Evolutionary conservation across 2,797 vertebrate species (phyloP).

Genomic region (Naso thynnoides): DNA sequence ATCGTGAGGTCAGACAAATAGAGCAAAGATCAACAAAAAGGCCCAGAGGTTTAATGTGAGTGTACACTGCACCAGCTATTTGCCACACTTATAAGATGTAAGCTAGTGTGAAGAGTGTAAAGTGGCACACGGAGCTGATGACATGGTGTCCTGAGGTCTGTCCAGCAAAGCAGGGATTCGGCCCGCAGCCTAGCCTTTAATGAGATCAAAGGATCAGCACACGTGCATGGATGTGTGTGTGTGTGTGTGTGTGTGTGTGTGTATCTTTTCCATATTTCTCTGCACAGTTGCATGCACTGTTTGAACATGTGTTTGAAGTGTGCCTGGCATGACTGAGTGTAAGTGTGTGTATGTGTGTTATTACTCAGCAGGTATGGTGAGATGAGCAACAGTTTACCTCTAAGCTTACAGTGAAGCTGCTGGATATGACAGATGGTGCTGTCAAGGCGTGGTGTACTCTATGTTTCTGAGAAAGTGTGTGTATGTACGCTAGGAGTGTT

Average conservation of each 20-base stretch:
- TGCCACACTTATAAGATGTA: constrained; percentile 34
- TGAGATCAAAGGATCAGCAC: constrained; percentile 78
- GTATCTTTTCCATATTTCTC: constrained; percentile 24
- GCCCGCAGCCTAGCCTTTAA: constrained; percentile 62
- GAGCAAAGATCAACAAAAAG: neutral
- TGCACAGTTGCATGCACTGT: constrained; percentile 6
- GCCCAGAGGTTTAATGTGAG: constrained; percentile 4
- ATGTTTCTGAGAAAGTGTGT: neutral
- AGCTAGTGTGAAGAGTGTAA: constrained; percentile 42
- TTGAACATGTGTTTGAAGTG: constrained; percentile 11
- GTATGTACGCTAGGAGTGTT: neutral
- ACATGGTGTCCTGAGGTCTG: constrained; percentile 60
- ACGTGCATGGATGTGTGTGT: constrained; percentile 17
- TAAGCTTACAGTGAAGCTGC: constrained; percentile 47
- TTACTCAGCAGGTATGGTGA: constrained; percentile 61
- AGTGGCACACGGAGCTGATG: constrained; percentile 44
- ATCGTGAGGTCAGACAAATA: no score
- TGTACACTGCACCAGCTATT: constrained; percentile 14
- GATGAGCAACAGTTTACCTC: constrained; percentile 68
- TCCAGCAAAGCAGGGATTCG: constrained; percentile 66
- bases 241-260: constrained; percentile 3
- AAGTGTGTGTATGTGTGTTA: constrained; percentile 5
- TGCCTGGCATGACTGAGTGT: neutral
- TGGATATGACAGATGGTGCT: constrained; percentile 68
- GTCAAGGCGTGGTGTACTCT: constrained; percentile 7